A percentile compares a stretch with the other conserved stretches of the same genome.
phyloP scores from a whole-genome alignment of 2,797 vertebrate genomes.

The Falco concolor region DNA sequence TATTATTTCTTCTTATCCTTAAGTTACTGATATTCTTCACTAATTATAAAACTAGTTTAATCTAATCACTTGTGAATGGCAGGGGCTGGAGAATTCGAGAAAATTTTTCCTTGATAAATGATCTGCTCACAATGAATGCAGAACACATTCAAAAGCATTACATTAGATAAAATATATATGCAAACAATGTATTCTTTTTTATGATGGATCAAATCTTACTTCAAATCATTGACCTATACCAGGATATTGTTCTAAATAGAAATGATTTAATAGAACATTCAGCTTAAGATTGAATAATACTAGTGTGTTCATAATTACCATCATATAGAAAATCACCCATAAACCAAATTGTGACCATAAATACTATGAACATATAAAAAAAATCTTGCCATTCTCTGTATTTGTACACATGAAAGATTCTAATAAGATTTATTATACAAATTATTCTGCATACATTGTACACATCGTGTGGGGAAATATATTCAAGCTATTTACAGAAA shows the following conservation, averaged over 20 bases:
- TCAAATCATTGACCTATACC: not conserved
- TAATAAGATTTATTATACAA: not conserved
- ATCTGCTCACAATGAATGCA: constrained; percentile 15
- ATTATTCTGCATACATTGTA: not conserved
- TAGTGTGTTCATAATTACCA: not conserved
- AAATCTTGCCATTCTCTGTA: not conserved
- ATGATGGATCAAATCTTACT: not conserved
- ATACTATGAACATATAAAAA: not conserved
- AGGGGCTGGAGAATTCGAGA: not conserved
- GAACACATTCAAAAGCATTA: not conserved
- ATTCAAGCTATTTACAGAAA: constrained; percentile 3
- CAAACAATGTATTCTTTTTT: not conserved
- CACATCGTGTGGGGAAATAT: not conserved
- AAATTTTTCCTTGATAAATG: not conserved
- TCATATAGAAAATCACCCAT: not conserved
- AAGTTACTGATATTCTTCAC: not conserved
- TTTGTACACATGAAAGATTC: not conserved
- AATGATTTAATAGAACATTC: not conserved
- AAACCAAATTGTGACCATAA: not conserved
- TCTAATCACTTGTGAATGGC: not conserved
- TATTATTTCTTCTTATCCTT: not conserved
- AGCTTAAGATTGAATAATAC: not conserved
- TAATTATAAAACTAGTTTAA: not conserved
- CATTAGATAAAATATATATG: not conserved
- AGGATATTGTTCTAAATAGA: not conserved